These are phyloP conservation scores for Pelagia noctiluca DNA, from an alignment of 30 jellyfish, hydroid and myxozoan species.

Conservation along the genomic window DNA sequence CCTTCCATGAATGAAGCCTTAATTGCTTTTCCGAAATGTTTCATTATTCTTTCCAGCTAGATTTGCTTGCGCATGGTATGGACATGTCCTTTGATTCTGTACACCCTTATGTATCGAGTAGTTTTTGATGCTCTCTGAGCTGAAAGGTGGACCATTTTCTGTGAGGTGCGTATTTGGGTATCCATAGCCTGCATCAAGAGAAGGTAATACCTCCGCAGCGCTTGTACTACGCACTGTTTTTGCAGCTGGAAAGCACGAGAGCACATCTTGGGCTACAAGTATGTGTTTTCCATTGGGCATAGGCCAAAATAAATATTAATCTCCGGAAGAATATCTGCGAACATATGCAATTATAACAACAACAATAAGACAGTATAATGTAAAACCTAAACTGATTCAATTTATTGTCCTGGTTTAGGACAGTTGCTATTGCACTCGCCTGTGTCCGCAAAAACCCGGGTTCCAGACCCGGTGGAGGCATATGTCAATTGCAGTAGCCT, in stretches of 20 bases:
- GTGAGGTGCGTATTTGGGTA: slow-evolving; percentile 44
- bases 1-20: slow-evolving; percentile 23
- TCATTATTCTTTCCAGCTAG: slow-evolving; percentile 71
- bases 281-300: slow-evolving; percentile 63
- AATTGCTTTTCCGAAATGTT: slow-evolving; percentile 61
- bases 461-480: too few relatives aligned
- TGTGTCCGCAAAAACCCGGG: too few relatives aligned
- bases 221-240: slow-evolving; percentile 49
- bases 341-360: too few relatives aligned
- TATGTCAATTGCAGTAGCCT: too few relatives aligned
- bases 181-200: slow-evolving; percentile 59
- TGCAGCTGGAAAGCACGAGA: slow-evolving; percentile 58
- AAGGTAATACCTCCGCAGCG: slow-evolving; percentile 28
- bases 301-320: slow-evolving; percentile 70
- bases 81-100: neutral
- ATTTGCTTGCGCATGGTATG: slow-evolving; percentile 61
- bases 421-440: too few relatives aligned
- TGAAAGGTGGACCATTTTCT: slow-evolving; percentile 73
- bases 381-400: too few relatives aligned
- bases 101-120: slow-evolving; percentile 1
- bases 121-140: neutral
- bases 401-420: too few relatives aligned
- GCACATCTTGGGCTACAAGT: slow-evolving; percentile 54
- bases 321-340: too few relatives aligned
- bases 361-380: too few relatives aligned